Evolutionary conservation across 2,797 vertebrate species (phyloP).

Genomic region (Menidia menidia): DNA sequence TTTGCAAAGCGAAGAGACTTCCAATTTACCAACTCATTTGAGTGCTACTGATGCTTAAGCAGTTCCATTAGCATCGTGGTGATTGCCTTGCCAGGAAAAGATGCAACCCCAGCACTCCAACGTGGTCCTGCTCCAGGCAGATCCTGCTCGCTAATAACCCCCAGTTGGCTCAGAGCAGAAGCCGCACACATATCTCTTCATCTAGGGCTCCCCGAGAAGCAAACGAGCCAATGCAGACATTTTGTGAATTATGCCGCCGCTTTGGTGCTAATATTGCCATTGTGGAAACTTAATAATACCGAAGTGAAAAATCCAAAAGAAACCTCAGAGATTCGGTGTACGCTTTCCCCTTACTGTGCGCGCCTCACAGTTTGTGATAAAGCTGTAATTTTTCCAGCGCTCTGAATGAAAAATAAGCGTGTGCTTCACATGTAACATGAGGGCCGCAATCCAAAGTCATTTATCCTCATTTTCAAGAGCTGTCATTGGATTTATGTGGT

Average conservation of each 20-base stretch:
- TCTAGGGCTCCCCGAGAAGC: constrained; percentile 19
- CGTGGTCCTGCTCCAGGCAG: constrained; percentile 38
- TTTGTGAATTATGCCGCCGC: not conserved
- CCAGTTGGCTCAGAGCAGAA: constrained; percentile 25
- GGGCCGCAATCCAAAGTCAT: not conserved
- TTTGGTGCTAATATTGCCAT: too few species aligned
- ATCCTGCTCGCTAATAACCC: constrained; percentile 38
- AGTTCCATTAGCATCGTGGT: constrained; percentile 25
- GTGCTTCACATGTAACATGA: not conserved
- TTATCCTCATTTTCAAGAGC: not conserved
- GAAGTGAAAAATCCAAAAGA: too few species aligned
- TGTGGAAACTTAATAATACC: too few species aligned
- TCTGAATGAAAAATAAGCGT: not conserved
- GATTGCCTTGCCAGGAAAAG: constrained; percentile 17
- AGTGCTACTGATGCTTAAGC: constrained; percentile 23
- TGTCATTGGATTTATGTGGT: not conserved
- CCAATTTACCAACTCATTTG: constrained; percentile 18
- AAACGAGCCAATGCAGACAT: constrained; percentile 17
- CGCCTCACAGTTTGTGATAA: too few species aligned
- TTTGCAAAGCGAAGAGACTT: not conserved
- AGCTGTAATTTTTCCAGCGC: too few species aligned
- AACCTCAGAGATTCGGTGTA: too few species aligned
- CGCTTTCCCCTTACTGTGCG: too few species aligned
- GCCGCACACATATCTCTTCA: constrained; percentile 32
- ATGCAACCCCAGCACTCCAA: constrained; percentile 27